These are phyloP conservation scores for Felis chaus DNA, from an alignment of 2,113 vertebrate species.

Conservation along the genomic window DNA sequence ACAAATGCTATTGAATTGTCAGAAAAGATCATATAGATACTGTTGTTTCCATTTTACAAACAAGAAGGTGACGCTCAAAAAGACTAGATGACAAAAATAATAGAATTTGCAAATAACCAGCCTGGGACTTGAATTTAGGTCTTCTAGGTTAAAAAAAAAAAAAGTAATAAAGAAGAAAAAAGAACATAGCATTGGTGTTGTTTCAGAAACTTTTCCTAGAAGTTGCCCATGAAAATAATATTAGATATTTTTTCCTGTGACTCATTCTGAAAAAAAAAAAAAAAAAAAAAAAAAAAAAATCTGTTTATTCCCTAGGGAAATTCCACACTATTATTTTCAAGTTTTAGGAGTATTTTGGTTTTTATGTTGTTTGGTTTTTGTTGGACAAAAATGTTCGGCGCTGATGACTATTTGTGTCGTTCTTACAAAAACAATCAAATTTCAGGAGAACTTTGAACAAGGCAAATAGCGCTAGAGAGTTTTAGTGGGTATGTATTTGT, in stretches of 20 bases:
- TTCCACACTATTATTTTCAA: constrained; percentile 63
- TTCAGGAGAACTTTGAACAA: constrained; percentile 31
- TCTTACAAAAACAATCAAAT: constrained; percentile 39
- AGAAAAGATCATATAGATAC: not conserved
- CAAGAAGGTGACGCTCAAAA: not conserved
- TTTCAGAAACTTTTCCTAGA: constrained; percentile 61
- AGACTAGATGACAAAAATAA: not conserved
- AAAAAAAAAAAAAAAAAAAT: not conserved
- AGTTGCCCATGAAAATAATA: constrained; percentile 38
- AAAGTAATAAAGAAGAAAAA: not conserved
- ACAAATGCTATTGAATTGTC: not conserved
- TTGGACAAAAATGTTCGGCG: not conserved
- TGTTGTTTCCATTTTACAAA: constrained; percentile 19
- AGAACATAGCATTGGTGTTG: not conserved
- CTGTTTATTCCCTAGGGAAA: constrained; percentile 54
- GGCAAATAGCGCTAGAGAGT: not conserved
- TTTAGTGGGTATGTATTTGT: not conserved
- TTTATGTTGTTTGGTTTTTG: constrained; percentile 56
- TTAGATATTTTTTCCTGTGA: constrained; percentile 61
- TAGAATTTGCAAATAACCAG: constrained; percentile 23
- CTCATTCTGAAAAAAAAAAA: constrained; percentile 52
- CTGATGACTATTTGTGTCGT: not conserved
- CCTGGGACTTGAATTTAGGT: not conserved
- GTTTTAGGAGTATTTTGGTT: constrained; percentile 51
- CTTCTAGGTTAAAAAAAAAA: not conserved